A percentile compares a stretch with the other conserved stretches of the same genome.
These are phyloP conservation scores for Sebastes oblongus DNA, from an alignment of 2,797 vertebrate species.

Conservation along the genomic window DNA sequence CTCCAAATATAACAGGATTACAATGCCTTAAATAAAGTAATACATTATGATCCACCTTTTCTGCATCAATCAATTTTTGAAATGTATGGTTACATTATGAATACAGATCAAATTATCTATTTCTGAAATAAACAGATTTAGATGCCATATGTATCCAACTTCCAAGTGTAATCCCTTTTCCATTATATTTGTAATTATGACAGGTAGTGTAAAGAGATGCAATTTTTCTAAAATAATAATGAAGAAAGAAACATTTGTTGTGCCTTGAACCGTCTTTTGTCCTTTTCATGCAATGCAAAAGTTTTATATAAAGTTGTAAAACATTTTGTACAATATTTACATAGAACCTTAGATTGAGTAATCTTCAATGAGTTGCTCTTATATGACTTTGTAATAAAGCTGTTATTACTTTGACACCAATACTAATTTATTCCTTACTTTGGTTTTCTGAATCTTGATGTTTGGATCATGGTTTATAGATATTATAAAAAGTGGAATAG, in stretches of 20 bases:
- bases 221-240: neutral
- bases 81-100: constrained; percentile 2
- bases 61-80: neutral
- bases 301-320: constrained; percentile 78
- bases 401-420: constrained; percentile 20
- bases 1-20: neutral
- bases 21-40: neutral
- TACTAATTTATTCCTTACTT: neutral
- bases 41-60: neutral
- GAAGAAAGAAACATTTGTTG: neutral
- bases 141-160: neutral
- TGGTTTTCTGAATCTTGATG: constrained; percentile 8
- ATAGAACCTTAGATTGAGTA: constrained; percentile 24
- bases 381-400: constrained; percentile 24
- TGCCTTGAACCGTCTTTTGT: constrained; percentile 22
- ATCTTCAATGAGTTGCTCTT: constrained; percentile 33
- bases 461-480: neutral
- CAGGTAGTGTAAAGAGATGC: neutral
- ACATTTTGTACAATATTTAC: constrained; percentile 80
- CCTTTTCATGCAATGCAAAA: constrained; percentile 46
- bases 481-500: neutral
- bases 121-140: constrained; percentile 16
- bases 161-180: neutral
- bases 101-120: neutral
- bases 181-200: neutral